Evolutionary conservation across 2,888 invertebrate genomes (phyloP).

Genomic region (Macroteleia sp.): DNA sequence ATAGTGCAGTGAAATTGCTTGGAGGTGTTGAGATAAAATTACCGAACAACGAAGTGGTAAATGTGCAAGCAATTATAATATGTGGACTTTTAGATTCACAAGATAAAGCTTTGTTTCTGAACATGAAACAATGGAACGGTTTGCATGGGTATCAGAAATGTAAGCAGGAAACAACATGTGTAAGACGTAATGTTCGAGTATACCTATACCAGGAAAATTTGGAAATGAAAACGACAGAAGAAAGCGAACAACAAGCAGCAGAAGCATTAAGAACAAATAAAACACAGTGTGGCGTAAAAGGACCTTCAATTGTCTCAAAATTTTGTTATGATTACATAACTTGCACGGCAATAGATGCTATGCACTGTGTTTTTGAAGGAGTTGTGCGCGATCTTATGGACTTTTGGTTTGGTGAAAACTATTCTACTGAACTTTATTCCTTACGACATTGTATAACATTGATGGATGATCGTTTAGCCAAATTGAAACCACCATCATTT

Average conservation of each 20-base stretch:
- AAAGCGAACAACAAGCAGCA: not conserved
- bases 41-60: not conserved
- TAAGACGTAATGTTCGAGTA: not conserved
- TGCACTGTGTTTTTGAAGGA: constrained; percentile 14
- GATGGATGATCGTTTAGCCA: not conserved
- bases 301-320: not conserved
- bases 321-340: not conserved
- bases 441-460: not conserved
- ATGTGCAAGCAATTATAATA: constrained; percentile 26
- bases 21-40: constrained; percentile 21
- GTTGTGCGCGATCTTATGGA: not conserved
- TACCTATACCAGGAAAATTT: not conserved
- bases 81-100: constrained; percentile 44
- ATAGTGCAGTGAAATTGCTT: constrained; percentile 13
- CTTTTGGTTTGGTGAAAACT: not conserved
- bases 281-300: not conserved
- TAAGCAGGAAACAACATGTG: not conserved
- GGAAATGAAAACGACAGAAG: not conserved
- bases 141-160: constrained; percentile 13
- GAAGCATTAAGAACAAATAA: not conserved
- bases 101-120: constrained; percentile 50
- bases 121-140: constrained; percentile 52
- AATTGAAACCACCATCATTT: constrained; percentile 43
- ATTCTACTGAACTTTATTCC: not conserved
- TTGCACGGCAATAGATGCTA: not conserved